Evolutionary conservation across 1,140 invertebrate species (phyloP), one percentile per base, ranked within the genome.

Genomic region (Dryas iulia): DNA sequence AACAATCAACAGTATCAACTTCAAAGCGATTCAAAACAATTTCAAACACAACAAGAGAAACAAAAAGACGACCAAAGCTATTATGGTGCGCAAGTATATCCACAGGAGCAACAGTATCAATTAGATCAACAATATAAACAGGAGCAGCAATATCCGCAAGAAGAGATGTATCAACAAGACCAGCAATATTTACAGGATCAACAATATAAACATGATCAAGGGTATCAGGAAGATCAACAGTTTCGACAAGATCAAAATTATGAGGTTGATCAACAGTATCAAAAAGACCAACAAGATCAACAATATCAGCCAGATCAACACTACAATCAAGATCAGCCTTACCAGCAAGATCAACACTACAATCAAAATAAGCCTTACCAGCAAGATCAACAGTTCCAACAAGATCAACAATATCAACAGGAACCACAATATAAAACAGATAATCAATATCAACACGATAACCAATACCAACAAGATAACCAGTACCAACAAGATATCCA

Each of bases 321-420:
- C 35, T 73, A 30, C 57, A 60, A 59, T 71, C 66, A 54, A 63
- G 66, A 75, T 53, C 66, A 72, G 52, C 61, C 67, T 63, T 71
- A 70, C 62, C 59, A 73, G 25, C 92, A 92, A 71, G 93, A 94
- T 76, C 94, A 93, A 25, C 87, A 92, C 73, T 74, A 83, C 62
- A 69, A 79, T 28, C 76, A 84, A 53, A 64, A 79, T 59, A 74
- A 82, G 52, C 69, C 76, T 62, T 69, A 68, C 62, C 14, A 73
- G 1, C 59, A 66, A 57, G 61, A 74, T 35, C 33, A 65, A 23
- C 63, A 73, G 33, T 71, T 77, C 39, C 61, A 74, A 12, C 67
- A 70, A 39, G 56, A 91, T 54, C 92, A 90, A 61, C 90, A 91
- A 58, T 88, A 92, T 76, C 77, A 81, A 63, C 71, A 52, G 53